Base-by-base conservation (phyloP, 1,140 invertebrate species). In the Stegodyphus mimosarum region DNA sequence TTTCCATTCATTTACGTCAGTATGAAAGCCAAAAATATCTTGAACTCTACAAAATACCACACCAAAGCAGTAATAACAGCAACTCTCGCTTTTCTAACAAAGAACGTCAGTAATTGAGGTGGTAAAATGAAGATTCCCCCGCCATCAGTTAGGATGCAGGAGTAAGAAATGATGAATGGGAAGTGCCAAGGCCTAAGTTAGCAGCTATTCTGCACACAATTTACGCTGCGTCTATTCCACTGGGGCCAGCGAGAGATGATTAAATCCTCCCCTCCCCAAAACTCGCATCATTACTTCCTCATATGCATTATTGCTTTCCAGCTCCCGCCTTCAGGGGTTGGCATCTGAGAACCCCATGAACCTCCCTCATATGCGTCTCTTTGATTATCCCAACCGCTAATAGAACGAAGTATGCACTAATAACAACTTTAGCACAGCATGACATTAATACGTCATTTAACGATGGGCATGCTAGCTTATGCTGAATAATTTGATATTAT, bases 221-320 rank as follows among this genome's bases (percentile, higher is more conserved):
- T 84, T 75, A 75, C 71, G 50, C 63, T 69, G 17, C 72, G 13
- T 10, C 2, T 64, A 60, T 75, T 73, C 73, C 73, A 33, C 33
- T 18, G 72, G 73, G 52, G 51, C 64, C 73, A 69, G 51, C 13
- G 72, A 52, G 53, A 69, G 81, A 84, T 84, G 63, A 84, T 84
- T 84, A 84, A 84, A 84, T 75, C 81, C 63, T 69, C 63, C 17
- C 64, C 66, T 48, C 71, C 48, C 49, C 69, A 33, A 6, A 71
- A 50, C 71, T 74, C 64, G 81, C 72, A 84, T 84, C 81, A 84
- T 84, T 76, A 84, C 81, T 84, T 76, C 81, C 73, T 84, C 81
- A 84, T 84, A 84, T 84, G 73, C 81, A 84, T 84, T 76, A 84
- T 70, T 84, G 64, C 81, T 69, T 69, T 53, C 51, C 73, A 75